Conservation (phyloP, 2,113 vertebrate species). For the Desmodus rotundus region DNA sequence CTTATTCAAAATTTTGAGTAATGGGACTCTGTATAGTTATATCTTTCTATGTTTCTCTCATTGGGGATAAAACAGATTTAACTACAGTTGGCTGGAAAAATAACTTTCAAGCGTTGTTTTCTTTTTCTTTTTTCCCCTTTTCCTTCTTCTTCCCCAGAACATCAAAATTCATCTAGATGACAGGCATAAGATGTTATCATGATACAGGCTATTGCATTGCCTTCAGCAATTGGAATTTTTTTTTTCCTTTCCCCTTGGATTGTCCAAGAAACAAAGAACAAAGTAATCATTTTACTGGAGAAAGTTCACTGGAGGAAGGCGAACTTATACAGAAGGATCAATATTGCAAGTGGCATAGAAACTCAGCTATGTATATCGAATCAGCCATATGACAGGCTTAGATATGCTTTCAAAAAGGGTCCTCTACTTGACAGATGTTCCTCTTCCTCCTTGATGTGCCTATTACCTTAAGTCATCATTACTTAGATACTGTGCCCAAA, state of each 20-base stretch:
- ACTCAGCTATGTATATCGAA: not conserved
- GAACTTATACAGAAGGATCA: not conserved
- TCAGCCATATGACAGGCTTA: not conserved
- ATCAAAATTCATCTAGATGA: not conserved
- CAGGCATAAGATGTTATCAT: not conserved
- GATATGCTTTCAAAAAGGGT: not conserved
- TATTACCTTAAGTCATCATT: not conserved
- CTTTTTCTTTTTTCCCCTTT: not conserved
- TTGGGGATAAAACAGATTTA: not conserved
- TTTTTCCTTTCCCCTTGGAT: not conserved
- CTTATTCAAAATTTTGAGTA: not conserved
- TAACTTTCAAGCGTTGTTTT: not conserved
- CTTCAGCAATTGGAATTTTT: not conserved
- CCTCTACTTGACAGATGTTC: not conserved
- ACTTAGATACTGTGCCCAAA: not conserved
- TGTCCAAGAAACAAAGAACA: constrained; percentile 27
- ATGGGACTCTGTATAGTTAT: not conserved
- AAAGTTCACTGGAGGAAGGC: not conserved
- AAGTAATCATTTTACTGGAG: not conserved
- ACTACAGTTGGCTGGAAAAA: not conserved
- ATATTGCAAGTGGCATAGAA: not conserved
- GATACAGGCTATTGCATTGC: not conserved
- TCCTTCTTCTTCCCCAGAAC: not conserved
- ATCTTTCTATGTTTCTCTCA: not conserved
- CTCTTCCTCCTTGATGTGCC: not conserved